Evolutionary conservation across 2,797 vertebrate species (phyloP), one percentile per base, ranked within the genome.

Genomic region (Eupleurogrammus muticus): DNA sequence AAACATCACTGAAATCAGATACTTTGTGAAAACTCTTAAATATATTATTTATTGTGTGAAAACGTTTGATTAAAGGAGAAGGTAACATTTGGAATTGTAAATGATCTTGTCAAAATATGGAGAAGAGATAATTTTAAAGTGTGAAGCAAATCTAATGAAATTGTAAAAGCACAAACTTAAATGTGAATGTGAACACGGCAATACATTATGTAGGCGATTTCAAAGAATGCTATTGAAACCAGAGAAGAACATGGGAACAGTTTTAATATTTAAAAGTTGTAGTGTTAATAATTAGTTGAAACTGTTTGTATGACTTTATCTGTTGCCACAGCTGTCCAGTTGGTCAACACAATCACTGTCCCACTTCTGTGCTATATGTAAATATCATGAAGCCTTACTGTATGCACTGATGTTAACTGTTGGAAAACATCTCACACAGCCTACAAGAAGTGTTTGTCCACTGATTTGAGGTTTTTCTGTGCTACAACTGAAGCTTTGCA

Each of bases 81-180:
- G 79, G 1, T 38, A 79, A 78, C 62, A 59, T 85, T 86, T 53
- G 56, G 75, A 85, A 80, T 72, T 88, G 71, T 88, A 85, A 83
- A 85, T 85, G 69, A 83, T 82, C 53, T 85, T 78, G 66, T 86
- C 52, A 73, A 79, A 54, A 13, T 81, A 72, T 75, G 78, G 66
- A 80, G 68, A 75, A 60, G 34, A 85, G 66, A 78, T 74, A 58
- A 65, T 87, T 87, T 84, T 82, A 83, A 81, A 46, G 53, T 87
- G 58, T 82, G 74, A 78, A 86, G 64, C 74, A 66, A 84, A 70
- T 85, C 73, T 80, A 81, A 81, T 83, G 32, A 81, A 84, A 85
- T 66, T 82, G 55, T 82, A 80, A 83, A 92, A 92, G 92, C 92
- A 93, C 91, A 93, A 92, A 73, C 58, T 66, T 59, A 81, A 88